Conservation (phyloP, 2,888 invertebrate genomes). For the Calameuta idolon region DNA sequence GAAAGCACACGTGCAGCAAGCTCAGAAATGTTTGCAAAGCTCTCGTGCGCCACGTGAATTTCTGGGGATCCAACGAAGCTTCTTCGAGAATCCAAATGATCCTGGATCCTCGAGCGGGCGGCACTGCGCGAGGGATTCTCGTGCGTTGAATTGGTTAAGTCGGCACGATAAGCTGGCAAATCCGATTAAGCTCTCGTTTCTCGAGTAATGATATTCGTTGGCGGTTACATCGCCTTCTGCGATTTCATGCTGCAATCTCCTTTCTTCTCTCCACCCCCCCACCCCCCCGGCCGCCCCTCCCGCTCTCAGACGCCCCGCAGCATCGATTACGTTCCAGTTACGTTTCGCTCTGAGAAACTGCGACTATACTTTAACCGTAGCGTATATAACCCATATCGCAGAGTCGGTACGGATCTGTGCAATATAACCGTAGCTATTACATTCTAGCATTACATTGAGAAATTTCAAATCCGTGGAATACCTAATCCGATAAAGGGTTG, state of each 20-base stretch:
- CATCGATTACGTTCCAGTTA: neutral
- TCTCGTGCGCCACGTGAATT: neutral
- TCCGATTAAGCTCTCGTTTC: neutral
- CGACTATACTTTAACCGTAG: neutral
- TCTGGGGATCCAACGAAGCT: neutral
- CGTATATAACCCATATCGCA: neutral
- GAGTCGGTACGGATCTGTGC: neutral
- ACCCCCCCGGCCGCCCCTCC: neutral
- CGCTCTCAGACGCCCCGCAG: neutral
- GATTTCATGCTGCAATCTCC: neutral
- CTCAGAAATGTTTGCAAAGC: neutral
- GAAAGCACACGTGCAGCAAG: no score
- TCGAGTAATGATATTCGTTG: neutral
- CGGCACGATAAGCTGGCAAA: neutral
- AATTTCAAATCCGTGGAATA: neutral
- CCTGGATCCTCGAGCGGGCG: neutral
- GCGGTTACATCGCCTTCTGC: neutral
- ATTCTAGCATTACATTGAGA: neutral
- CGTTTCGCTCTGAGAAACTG: neutral
- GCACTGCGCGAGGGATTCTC: neutral
- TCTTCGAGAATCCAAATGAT: neutral
- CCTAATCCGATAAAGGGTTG: neutral
- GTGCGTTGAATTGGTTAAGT: neutral
- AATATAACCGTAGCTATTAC: neutral
- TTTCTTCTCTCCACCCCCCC: neutral